Conservation (phyloP, 2,888 invertebrate genomes). For the Leptura quadrifasciata region DNA sequence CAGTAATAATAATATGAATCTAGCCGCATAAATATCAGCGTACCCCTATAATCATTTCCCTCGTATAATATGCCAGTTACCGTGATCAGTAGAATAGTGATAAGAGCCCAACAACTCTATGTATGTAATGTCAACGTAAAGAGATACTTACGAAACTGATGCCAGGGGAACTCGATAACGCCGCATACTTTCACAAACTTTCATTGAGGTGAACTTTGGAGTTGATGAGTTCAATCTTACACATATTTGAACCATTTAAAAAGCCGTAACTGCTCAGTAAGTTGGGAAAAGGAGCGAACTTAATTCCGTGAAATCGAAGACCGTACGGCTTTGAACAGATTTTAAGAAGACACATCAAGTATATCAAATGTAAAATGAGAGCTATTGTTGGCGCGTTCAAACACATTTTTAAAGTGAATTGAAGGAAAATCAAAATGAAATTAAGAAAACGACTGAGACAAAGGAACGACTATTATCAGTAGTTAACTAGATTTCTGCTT, state of each 20-base stretch:
- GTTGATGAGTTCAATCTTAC: neutral
- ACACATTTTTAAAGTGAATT: too few species aligned
- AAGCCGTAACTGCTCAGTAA: neutral
- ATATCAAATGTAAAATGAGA: neutral
- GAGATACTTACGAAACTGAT: neutral
- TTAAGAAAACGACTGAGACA: too few species aligned
- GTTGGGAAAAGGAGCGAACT: neutral
- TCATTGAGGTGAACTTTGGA: neutral
- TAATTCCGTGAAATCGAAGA: neutral
- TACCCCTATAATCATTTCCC: too few species aligned
- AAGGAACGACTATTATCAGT: too few species aligned
- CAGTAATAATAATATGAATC: too few species aligned
- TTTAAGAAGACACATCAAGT: neutral
- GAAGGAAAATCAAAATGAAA: too few species aligned
- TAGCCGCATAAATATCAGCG: too few species aligned
- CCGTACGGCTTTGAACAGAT: neutral
- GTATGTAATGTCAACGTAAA: neutral
- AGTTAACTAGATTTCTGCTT: too few species aligned
- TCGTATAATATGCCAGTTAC: too few species aligned
- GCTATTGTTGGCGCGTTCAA: too few species aligned
- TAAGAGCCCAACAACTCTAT: neutral
- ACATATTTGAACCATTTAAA: neutral
- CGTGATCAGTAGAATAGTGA: too few species aligned
- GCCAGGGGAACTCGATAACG: neutral
- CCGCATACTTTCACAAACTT: neutral